Evolutionary conservation across 2,797 vertebrate genomes (phyloP), one percentile per base, ranked within the genome.

Genomic region (Enoplosus armatus): DNA sequence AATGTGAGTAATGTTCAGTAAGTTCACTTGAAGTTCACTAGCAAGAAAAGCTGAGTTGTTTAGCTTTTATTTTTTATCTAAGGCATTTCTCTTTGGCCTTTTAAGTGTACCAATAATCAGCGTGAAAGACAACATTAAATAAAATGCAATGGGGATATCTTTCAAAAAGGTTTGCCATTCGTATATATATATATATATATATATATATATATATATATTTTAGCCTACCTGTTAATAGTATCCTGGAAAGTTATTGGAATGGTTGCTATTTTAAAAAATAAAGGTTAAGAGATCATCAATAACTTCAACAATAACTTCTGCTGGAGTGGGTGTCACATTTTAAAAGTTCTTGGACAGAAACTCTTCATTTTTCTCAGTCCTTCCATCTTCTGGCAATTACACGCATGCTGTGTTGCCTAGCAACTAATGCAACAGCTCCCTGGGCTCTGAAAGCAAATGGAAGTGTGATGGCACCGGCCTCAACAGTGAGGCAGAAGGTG

Each of bases 401-500:
- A 71, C 24, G 56, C 53, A 69, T 0, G 4, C 66, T 47, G 67
- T 2, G 77, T 88, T 84, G 75, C 90, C 63, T 80, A 69, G 90
- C 84, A 84, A 85, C 90, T 77, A 84, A 77, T 86, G 63, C 65
- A 83, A 79, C 75, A 72, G 63, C 87, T 85, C 72, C 72, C 62
- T 80, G 66, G 56, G 75, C 65, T 82, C 55, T 73, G 58, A 47
- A 65, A 77, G 77, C 62, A 79, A 86, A 83, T 70, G 47, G 45
- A 81, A 47, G 71, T 65, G 79, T 70, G 76, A 68, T 74, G 67
- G 71, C 80, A 64, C 41, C 9, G 2, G 39, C 62, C 51, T 54
- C 18, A 43, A 16, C 31, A 18, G 58, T 55, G 53, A 79, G 48
- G 27, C 26, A 55, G 56, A 59, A 62, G 45, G 59, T 69, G 69